Evolutionary conservation across 2,113 vertebrate species (phyloP), one percentile per base, ranked within the genome.

Genomic region (Stercorarius parasiticus): DNA sequence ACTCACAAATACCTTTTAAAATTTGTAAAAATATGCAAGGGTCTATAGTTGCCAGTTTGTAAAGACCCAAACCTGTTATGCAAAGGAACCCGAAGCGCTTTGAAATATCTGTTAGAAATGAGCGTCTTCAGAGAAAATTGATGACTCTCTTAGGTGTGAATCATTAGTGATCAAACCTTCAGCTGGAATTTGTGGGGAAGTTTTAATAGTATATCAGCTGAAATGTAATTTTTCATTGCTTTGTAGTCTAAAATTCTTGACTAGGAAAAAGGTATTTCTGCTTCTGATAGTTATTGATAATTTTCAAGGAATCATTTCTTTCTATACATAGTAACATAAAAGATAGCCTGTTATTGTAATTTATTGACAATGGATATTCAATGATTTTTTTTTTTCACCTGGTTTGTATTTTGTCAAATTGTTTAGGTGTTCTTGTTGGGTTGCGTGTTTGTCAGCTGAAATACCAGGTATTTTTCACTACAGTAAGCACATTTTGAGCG

Each of bases 381-480:
- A 1, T 77, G 23, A 30, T n/a, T 66, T 69, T 69, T 62, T 76
- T 59, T 93, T 94, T 96, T 78, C 89, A 80, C 36, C 30, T 87
- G 69, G 62, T 85, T 86, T 92, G n/a, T 91, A 69, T 95, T 94
- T 94, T 95, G 86, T 90, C 73, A 70, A 73, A 85, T 78, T 72
- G 50, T 96, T 93, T 87, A 95, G 95, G 62, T 94, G 78, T 90
- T 82, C 67, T 93, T 90, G 86, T 95, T 96, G 92, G n/a, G 66
- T 94, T 95, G 50, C 29, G 38, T 86, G 90, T 93, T 96, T 93
- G 64, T 92, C 93, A 88, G 90, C 92, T 94, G 93, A 92, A 81
- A 49, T 64, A 53, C 56, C 92, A 91, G 91, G 84, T 93, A 76
- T 82, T 90, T 94, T 88, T 70, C 62, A 74, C 65, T 50, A 25